phyloP scores from a whole-genome alignment of 2,797 vertebrate genomes.

The Sarcoramphus papa region DNA sequence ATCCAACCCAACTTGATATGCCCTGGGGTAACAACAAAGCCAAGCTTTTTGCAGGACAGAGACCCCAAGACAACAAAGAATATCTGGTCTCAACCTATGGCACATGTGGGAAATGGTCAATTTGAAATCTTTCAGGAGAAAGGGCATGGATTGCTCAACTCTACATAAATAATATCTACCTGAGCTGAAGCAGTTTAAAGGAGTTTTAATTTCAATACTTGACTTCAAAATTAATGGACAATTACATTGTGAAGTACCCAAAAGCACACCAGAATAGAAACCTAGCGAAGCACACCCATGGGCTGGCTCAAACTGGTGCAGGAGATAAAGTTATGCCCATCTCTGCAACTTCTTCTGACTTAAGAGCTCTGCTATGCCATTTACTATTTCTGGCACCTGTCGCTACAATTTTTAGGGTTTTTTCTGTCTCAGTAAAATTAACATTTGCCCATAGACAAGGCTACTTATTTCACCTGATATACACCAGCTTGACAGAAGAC shows the following conservation, averaged over 20 bases:
- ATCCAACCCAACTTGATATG: too few relatives aligned
- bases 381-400: not conserved
- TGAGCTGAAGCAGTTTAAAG: not conserved
- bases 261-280: not conserved
- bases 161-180: not conserved
- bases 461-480: not conserved
- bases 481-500: not conserved
- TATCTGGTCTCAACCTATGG: not conserved
- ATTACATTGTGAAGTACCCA: not conserved
- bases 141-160: not conserved
- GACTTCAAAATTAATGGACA: not conserved
- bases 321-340: not conserved
- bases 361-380: not conserved
- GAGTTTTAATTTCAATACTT: not conserved
- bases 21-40: not conserved
- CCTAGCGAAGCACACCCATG: not conserved
- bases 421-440: not conserved
- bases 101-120: accelerated
- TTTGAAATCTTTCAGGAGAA: not conserved
- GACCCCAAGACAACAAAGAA: not conserved
- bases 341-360: not conserved
- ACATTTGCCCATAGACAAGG: not conserved
- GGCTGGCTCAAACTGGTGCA: not conserved
- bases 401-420: not conserved
- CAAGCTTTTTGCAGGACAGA: not conserved